A percentile compares a stretch with the other conserved stretches of the same genome.
Evolutionary conservation across 2,888 invertebrate genomes (phyloP).

Genomic region (Cosmia pyralina): DNA sequence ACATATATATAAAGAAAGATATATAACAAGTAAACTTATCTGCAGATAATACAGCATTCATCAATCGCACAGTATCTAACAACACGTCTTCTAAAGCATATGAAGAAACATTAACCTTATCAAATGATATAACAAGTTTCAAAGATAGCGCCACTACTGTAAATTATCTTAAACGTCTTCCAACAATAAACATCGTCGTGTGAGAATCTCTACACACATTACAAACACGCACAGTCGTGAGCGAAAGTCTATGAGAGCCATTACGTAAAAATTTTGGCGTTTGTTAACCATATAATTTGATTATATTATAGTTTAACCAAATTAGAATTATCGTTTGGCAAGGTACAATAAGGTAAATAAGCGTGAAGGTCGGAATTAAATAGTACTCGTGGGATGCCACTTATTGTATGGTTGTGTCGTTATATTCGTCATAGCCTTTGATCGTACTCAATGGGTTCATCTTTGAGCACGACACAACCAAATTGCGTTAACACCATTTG

Average conservation of each 20-base stretch:
- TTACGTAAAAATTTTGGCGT: constrained; percentile 74
- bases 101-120: constrained; percentile 21
- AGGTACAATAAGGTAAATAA: constrained; percentile 36
- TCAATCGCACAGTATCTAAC: not conserved
- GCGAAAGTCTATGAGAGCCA: constrained; percentile 76
- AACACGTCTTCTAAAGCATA: constrained; percentile 1
- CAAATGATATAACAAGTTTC: constrained; percentile 45
- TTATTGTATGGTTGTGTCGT: constrained; percentile 22
- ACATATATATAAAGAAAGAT: not conserved
- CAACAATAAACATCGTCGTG: constrained; percentile 75
- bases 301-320: constrained; percentile 55
- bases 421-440: constrained; percentile 33
- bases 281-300: constrained; percentile 62
- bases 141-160: constrained; percentile 50
- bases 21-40: not conserved
- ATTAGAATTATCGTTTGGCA: constrained; percentile 47
- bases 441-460: constrained; percentile 13
- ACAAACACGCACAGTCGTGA: constrained; percentile 80
- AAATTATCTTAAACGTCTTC: constrained; percentile 61
- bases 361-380: constrained; percentile 44
- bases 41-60: not conserved
- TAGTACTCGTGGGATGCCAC: constrained; percentile 23
- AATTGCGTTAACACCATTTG: constrained; percentile 17
- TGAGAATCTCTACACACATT: constrained; percentile 82
- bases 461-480: constrained; percentile 3